Conservation (phyloP, 2,113 vertebrate species). For the Gadus chalcogrammus region DNA sequence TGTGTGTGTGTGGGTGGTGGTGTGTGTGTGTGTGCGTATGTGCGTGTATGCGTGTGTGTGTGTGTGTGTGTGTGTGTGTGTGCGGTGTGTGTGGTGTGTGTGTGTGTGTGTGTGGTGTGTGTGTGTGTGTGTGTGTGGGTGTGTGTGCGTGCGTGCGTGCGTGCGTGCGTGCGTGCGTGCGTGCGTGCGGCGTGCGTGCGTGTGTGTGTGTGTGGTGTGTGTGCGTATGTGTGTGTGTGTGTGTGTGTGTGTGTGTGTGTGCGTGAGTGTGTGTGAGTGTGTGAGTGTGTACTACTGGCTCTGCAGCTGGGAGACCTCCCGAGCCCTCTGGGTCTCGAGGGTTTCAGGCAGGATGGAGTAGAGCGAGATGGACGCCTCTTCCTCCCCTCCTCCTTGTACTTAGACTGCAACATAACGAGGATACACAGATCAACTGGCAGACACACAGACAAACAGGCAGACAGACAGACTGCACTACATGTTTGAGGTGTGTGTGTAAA, state of each 20-base stretch:
- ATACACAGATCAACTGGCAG: neutral
- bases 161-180: too few species aligned
- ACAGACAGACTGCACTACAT: neutral
- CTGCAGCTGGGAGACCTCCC: constrained; percentile 81
- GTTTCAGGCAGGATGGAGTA: constrained; percentile 88
- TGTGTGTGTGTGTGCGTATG: too few species aligned
- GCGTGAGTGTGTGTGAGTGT: too few species aligned
- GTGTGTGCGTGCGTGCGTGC: constrained; percentile 3
- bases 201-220: too few species aligned
- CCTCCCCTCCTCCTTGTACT: constrained; percentile 83
- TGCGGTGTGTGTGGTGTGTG: too few species aligned
- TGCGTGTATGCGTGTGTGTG: too few species aligned
- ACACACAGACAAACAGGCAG: neutral
- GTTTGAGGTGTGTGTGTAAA: neutral
- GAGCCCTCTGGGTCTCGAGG: constrained; percentile 81
- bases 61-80: neutral
- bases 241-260: constrained; percentile 17
- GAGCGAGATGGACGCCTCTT: constrained; percentile 76
- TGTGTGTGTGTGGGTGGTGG: neutral
- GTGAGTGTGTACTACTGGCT: constrained; percentile 82
- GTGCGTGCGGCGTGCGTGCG: too few species aligned
- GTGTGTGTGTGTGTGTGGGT: constrained; percentile 3
- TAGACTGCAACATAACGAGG: constrained; percentile 63
- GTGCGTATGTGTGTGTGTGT: neutral
- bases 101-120: neutral